Evolutionary conservation across 2,888 invertebrate genomes (phyloP).

Genomic region (Plusia festucae): DNA sequence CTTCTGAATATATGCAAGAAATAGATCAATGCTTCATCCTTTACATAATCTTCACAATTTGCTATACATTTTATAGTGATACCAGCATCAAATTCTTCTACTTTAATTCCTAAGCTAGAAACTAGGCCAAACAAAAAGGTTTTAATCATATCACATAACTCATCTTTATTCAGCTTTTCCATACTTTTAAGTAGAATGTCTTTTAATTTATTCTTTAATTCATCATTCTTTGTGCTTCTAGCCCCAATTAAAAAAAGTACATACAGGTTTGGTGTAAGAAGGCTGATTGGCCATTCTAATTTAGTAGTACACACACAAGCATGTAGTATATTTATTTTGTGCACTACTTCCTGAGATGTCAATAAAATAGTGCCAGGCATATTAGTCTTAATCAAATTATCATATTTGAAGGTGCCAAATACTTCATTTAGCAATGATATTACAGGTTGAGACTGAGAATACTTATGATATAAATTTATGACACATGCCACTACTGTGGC

Average conservation of each 20-base stretch:
- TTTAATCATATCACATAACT: conserved; percentile 62
- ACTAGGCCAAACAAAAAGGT: conserved; percentile 71
- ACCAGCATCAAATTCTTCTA: conserved; percentile 81
- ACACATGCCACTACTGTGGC: conserved; percentile 89
- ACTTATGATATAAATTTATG: conserved; percentile 85
- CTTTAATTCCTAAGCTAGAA: conserved; percentile 47
- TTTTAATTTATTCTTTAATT: conserved; percentile 74
- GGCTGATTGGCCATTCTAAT: conserved; percentile 71
- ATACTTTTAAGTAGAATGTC: conserved; percentile 76
- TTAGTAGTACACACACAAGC: conserved; percentile 72
- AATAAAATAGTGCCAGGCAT: conserved; percentile 79
- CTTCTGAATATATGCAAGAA: conserved; percentile 74
- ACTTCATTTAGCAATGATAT: conserved; percentile 67
- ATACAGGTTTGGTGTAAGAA: conserved; percentile 78
- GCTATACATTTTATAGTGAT: conserved; percentile 73
- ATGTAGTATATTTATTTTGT: conserved; percentile 76
- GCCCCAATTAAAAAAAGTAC: conserved; percentile 81
- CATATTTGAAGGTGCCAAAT: conserved; percentile 72
- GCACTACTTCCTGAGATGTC: conserved; percentile 78
- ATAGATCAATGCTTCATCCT: conserved; percentile 69
- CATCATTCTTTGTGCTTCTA: conserved; percentile 73
- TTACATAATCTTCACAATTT: conserved; percentile 53
- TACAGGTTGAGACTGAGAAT: conserved; percentile 78
- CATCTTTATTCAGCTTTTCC: conserved; percentile 65
- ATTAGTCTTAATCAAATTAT: conserved; percentile 60